Percentiles rank a stretch among this genome's conserved stretches.
Evolutionary conservation across 2,113 vertebrate species (phyloP).

Genomic region (Malurus elegans): DNA sequence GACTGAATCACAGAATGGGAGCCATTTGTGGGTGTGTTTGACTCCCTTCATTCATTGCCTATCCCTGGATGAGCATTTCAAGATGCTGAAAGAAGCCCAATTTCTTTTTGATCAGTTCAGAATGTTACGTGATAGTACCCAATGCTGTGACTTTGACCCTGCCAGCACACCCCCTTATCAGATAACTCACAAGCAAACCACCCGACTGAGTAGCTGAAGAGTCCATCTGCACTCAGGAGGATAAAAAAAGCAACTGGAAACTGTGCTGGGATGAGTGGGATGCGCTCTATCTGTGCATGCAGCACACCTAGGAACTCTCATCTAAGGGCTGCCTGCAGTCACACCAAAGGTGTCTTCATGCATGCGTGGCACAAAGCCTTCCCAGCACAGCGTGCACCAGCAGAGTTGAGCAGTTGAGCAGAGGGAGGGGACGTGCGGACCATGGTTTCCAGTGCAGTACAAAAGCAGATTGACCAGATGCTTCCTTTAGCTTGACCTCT

Average conservation of each 20-base stretch:
- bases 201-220: background rate
- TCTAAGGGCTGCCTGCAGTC: background rate
- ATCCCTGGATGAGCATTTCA: background rate
- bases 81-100: background rate
- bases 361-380: background rate
- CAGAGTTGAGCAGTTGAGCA: too few species aligned
- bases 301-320: background rate
- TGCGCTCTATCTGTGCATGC: background rate
- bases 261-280: background rate
- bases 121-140: background rate
- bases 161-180: background rate
- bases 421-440: background rate
- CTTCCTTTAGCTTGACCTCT: slow-evolving; percentile 45
- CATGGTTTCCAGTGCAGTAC: background rate
- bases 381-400: too few species aligned
- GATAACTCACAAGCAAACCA: background rate
- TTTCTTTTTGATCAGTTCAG: background rate
- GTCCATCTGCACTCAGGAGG: background rate
- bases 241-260: background rate
- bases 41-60: background rate
- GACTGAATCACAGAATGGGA: background rate
- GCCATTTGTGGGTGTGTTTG: background rate
- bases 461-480: slow-evolving; percentile 40
- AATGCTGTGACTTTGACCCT: background rate
- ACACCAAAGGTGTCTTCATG: fast-evolving